Evolutionary conservation across 2,888 invertebrate genomes (phyloP).

Genomic region (Phania funesta): DNA sequence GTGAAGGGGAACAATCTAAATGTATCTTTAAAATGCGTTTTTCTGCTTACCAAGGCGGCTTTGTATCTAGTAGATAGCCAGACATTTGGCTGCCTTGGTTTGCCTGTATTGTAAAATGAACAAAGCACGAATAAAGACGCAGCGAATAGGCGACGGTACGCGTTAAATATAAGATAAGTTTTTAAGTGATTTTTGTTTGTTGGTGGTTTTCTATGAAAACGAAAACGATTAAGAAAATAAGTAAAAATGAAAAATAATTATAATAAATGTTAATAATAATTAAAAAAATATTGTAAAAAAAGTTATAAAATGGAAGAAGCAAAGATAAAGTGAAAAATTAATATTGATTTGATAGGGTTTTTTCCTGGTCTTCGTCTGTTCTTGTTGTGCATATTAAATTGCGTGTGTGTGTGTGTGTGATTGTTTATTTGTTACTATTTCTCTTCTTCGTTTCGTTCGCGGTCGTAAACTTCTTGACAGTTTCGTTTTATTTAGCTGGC

Average conservation of each 20-base stretch:
- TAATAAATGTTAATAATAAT: background rate
- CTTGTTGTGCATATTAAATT: constrained; percentile 25
- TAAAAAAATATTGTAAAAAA: background rate
- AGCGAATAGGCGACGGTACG: constrained; percentile 56
- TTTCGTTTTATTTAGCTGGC: constrained; percentile 49
- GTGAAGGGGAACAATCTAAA: background rate
- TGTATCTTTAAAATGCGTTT: constrained; percentile 61
- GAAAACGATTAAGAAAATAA: background rate
- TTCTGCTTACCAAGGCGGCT: constrained; percentile 58
- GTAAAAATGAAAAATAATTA: background rate
- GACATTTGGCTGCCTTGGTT: constrained; percentile 49
- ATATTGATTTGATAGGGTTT: constrained; percentile 50
- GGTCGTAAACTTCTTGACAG: constrained; percentile 19
- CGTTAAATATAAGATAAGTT: constrained; percentile 30
- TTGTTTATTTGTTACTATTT: constrained; percentile 34
- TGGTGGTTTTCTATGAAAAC: background rate
- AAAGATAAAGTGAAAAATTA: constrained; percentile 27
- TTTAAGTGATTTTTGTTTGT: constrained; percentile 20
- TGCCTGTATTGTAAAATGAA: constrained; percentile 65
- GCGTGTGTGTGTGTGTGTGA: constrained; percentile 32
- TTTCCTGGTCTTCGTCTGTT: constrained; percentile 26
- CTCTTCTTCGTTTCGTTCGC: constrained; percentile 41
- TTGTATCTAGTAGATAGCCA: constrained; percentile 61
- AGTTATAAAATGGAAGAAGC: background rate
- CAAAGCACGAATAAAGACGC: constrained; percentile 65